Evolutionary conservation across 2,113 vertebrate species (phyloP).

Genomic region (Leptosomus discolor): DNA sequence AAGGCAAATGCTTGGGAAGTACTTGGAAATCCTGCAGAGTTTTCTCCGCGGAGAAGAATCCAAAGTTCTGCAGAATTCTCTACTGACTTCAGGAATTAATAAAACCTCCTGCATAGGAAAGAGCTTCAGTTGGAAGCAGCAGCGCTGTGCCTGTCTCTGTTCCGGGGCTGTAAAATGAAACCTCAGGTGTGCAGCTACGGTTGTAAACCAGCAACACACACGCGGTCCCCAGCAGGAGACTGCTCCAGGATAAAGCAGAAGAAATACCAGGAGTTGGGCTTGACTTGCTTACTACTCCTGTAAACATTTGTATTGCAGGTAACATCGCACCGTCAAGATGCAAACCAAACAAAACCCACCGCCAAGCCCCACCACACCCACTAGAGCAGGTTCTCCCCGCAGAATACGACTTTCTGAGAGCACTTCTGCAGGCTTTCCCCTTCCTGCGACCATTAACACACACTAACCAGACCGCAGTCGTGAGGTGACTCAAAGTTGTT

Average conservation of each 20-base stretch:
- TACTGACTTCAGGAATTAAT: neutral
- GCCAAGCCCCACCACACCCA: neutral
- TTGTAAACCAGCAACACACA: fast-evolving
- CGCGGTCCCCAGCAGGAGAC: neutral
- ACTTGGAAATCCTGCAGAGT: neutral
- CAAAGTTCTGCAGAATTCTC: neutral
- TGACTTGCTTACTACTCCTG: neutral
- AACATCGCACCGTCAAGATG: fast-evolving
- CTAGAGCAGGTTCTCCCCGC: neutral
- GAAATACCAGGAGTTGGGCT: neutral
- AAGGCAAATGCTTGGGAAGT: neutral
- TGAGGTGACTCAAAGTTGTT: neutral
- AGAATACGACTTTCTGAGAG: neutral
- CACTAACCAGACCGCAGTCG: neutral
- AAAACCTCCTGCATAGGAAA: neutral
- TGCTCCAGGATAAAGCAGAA: neutral
- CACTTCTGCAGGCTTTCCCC: neutral
- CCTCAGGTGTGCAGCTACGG: too few species aligned
- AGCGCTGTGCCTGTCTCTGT: too few species aligned
- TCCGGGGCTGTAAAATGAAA: neutral
- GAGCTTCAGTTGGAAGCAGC: neutral
- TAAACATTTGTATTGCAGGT: neutral
- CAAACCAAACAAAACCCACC: neutral
- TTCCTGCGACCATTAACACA: neutral
- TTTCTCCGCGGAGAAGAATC: neutral